phyloP scores from a whole-genome alignment of 2,888 invertebrate species.

The Drosophila merina region DNA sequence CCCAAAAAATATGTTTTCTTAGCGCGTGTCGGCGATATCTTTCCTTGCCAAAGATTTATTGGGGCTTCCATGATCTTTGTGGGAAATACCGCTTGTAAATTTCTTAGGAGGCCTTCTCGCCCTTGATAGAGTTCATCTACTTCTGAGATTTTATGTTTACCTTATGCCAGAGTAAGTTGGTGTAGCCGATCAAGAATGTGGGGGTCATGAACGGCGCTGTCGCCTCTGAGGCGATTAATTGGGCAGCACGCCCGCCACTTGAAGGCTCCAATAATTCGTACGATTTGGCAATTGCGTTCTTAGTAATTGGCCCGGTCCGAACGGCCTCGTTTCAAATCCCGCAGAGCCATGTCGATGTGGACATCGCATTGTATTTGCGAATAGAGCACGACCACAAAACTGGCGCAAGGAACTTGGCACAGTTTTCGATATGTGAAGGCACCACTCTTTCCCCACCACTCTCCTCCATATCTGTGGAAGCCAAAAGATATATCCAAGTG shows the following conservation, averaged over 20 bases:
- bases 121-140: slow-evolving; percentile 60
- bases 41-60: slow-evolving; percentile 33
- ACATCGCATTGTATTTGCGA: slow-evolving; percentile 43
- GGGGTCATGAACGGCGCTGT: slow-evolving; percentile 30
- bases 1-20: background rate
- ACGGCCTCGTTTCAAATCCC: slow-evolving; percentile 55
- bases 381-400: slow-evolving; percentile 42
- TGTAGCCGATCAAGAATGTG: slow-evolving; percentile 38
- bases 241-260: slow-evolving; percentile 28
- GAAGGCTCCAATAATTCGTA: slow-evolving; percentile 71
- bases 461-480: background rate
- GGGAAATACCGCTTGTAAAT: slow-evolving; percentile 40
- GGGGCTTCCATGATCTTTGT: slow-evolving; percentile 45
- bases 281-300: slow-evolving; percentile 67
- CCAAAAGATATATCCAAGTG: background rate
- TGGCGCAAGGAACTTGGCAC: slow-evolving; percentile 78
- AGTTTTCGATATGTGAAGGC: slow-evolving; percentile 61
- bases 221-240: slow-evolving; percentile 56
- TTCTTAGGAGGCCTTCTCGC: too few species aligned
- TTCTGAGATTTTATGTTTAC: background rate
- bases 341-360: slow-evolving; percentile 66
- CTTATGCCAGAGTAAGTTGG: background rate
- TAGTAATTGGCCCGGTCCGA: slow-evolving; percentile 58
- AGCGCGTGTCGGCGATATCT: background rate
- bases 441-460: slow-evolving; percentile 6